These are phyloP conservation scores for Archivesica marissinica DNA, from an alignment of 1,140 invertebrate genomes.

Conservation along the genomic window DNA sequence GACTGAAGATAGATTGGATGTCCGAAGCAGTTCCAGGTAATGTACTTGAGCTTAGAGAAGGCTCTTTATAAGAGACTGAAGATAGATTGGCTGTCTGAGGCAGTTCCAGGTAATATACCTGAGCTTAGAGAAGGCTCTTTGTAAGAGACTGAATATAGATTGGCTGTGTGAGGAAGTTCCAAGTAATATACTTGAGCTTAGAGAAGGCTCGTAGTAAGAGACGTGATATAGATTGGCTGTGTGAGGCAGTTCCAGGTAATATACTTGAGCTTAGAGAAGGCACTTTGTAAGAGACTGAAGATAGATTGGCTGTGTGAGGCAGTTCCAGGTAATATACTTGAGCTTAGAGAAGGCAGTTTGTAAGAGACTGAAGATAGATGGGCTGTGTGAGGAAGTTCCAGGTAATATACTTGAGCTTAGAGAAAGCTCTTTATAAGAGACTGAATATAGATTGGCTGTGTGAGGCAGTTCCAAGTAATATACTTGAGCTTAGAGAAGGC, in stretches of 20 bases:
- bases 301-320: slow-evolving; percentile 84
- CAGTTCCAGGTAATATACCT: slow-evolving; percentile 83
- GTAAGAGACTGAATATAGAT: slow-evolving; percentile 83
- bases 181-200: slow-evolving; percentile 84
- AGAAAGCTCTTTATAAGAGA: slow-evolving; percentile 83
- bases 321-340: slow-evolving; percentile 83
- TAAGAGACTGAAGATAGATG: slow-evolving; percentile 84
- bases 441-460: slow-evolving; percentile 84
- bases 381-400: slow-evolving; percentile 77
- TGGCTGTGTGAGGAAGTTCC: slow-evolving; percentile 81
- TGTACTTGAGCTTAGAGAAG: slow-evolving; percentile 85
- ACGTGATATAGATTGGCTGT: slow-evolving; percentile 84
- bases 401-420: slow-evolving; percentile 84
- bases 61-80: slow-evolving; percentile 83
- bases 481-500: slow-evolving; percentile 85
- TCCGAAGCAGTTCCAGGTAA: no score
- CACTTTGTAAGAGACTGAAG: slow-evolving; percentile 82
- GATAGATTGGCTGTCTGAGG: slow-evolving; percentile 84
- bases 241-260: slow-evolving; percentile 76
- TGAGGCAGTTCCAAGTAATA: slow-evolving; percentile 78
- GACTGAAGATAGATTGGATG: no score
- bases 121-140: slow-evolving; percentile 84
- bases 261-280: slow-evolving; percentile 85
- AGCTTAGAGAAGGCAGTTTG: slow-evolving; percentile 84
- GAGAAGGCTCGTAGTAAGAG: slow-evolving; percentile 84